Evolutionary conservation across 2,888 invertebrate species (phyloP).

Genomic region (Drosophila hamatofila): DNA sequence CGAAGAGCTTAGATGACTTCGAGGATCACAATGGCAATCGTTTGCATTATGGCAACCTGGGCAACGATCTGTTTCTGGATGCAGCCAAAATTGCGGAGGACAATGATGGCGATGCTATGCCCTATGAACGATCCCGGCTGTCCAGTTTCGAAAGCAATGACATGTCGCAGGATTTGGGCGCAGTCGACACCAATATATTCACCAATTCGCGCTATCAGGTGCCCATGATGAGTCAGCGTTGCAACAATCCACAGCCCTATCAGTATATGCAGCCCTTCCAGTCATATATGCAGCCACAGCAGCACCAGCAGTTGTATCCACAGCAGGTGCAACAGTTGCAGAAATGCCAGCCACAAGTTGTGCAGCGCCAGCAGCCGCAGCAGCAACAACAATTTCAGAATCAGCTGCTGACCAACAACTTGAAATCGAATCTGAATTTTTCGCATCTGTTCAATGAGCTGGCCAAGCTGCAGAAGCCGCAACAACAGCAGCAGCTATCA

Average conservation of each 20-base stretch:
- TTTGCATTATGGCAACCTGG: conserved; percentile 25
- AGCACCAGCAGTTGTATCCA: background rate
- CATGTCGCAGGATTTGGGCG: background rate
- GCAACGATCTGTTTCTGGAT: conserved; percentile 40
- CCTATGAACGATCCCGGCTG: conserved; percentile 23
- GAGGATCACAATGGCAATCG: conserved; percentile 71
- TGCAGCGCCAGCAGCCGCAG: conserved; percentile 21
- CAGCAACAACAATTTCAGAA: conserved; percentile 26
- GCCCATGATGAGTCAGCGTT: conserved; percentile 47
- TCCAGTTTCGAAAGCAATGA: background rate
- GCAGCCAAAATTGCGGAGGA: conserved; percentile 5
- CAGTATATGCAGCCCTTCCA: conserved; percentile 5
- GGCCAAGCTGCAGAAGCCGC: conserved; percentile 41
- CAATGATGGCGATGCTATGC: background rate
- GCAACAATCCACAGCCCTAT: conserved; percentile 19
- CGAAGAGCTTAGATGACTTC: conserved; percentile 41
- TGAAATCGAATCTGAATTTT: conserved; percentile 46
- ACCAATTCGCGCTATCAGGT: conserved; percentile 42
- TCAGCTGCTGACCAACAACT: conserved; percentile 16
- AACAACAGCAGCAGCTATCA: conserved; percentile 20
- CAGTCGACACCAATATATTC: conserved; percentile 15
- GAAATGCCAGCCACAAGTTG: conserved; percentile 23
- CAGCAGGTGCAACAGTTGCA: conserved; percentile 15
- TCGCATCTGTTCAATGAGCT: conserved; percentile 62
- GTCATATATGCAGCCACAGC: background rate